Base-by-base conservation (phyloP, 2,113 vertebrate genomes). In the Bos indicus region DNA sequence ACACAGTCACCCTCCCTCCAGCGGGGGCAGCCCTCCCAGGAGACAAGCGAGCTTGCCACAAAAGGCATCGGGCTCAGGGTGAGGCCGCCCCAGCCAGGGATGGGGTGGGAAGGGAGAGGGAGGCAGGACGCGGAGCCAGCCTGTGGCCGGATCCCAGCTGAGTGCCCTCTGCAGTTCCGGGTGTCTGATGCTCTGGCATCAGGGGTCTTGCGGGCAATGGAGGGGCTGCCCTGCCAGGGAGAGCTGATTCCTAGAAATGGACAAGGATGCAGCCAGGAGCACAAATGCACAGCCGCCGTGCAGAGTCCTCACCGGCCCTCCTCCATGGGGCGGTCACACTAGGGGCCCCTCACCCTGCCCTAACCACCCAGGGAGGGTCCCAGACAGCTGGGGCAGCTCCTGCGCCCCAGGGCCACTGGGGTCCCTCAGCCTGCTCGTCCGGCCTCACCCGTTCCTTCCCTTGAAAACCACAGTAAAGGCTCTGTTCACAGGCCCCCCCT, bases 161-260 rank as follows among this genome's bases (percentile, higher is more conserved):
- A 46, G 40, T 8, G 17, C 13, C 9, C 36, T 33, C 26, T 3
- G 1, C 0, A 0, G 21, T n/a, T 17, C 28, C 2, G 0, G 2
- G 56, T 59, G 46, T 48, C 54, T 59, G 54, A 16, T 1, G 40
- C 40, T 57, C 36, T 16, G 71, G 54, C 28, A 16, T 5, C 1
- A 1, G 28, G 52, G 7, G 88, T 43, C 88, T 59, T 7, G 28
- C 3, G 1, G 5, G 43, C 13, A 1, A 7, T 6, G 54, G 5
- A 56, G 21, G 28, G 3, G 14, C 36, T 59, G 54, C 28, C 71
- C 88, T 77, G 16, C 28, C 13, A 3, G 2, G 36, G 40, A 36
- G 40, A 17, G 40, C 2, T 0, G 19, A 48, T 26, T 16, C 28
- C 82, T 13, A 16, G 23, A 57, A 25, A 40, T 8, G 64, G 7